Evolutionary conservation across 1,140 invertebrate species (phyloP).

Genomic region (Saccostrea glomerata): DNA sequence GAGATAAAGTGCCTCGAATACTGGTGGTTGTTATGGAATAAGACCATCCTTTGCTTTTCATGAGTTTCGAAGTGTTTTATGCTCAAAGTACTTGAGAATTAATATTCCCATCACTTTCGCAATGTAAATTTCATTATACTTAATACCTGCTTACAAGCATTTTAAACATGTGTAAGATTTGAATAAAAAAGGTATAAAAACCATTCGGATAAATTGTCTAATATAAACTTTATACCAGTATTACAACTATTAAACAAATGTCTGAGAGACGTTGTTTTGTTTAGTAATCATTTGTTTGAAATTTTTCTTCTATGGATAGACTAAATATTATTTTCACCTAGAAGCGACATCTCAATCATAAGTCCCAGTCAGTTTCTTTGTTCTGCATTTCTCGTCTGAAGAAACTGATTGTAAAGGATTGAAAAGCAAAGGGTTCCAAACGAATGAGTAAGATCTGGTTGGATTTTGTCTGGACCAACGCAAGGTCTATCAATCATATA

Average conservation of each 20-base stretch:
- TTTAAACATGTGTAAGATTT: not conserved
- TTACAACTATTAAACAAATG: not conserved
- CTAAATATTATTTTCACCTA: not conserved
- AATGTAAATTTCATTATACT: not conserved
- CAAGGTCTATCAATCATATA: conserved; percentile 11
- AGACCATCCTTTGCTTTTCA: not conserved
- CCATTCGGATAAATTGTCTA: not conserved
- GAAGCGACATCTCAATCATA: not conserved
- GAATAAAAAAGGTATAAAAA: not conserved
- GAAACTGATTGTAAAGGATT: not conserved
- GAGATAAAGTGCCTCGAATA: conserved; percentile 15
- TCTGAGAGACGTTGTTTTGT: not conserved
- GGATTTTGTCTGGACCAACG: conserved; percentile 17
- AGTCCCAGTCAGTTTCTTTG: conserved; percentile 18
- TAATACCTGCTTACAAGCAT: not conserved
- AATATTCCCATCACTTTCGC: not conserved
- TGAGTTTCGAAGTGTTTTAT: conserved; percentile 8
- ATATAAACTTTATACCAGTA: not conserved
- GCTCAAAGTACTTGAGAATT: conserved; percentile 11
- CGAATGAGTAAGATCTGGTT: not conserved
- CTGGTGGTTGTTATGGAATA: not conserved
- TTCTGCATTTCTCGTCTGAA: not conserved
- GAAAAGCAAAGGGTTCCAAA: not conserved
- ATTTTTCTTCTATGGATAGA: not conserved
- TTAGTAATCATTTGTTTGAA: not conserved